Conservation (phyloP, 2,797 vertebrate genomes). For the Dallia pectoralis region DNA sequence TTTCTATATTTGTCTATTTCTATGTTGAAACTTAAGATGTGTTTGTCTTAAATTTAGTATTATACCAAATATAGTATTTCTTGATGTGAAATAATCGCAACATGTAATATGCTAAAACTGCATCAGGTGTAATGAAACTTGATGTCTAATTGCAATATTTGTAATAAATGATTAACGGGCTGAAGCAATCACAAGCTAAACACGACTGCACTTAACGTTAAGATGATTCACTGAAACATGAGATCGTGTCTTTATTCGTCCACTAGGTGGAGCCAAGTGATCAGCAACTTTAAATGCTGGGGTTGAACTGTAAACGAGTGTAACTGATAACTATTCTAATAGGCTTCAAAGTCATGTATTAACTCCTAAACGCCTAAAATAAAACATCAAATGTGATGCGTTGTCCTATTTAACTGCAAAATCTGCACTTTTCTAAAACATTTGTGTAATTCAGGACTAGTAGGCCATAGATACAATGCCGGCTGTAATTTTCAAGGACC, state of each 20-base stretch:
- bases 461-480: too few relatives aligned
- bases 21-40: conserved; percentile 5
- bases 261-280: conserved; percentile 53
- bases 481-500: too few relatives aligned
- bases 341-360: background rate
- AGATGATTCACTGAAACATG: conserved; percentile 34
- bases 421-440: too few relatives aligned
- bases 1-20: conserved; percentile 10
- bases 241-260: background rate
- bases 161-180: conserved; percentile 24
- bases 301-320: background rate
- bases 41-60: conserved; percentile 18
- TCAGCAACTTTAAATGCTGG: conserved; percentile 9
- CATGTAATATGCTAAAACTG: background rate
- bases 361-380: background rate
- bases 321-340: background rate
- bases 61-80: conserved; percentile 34
- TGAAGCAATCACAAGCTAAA: background rate
- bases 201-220: conserved; percentile 39
- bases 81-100: conserved; percentile 1
- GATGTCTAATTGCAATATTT: conserved; percentile 21
- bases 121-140: conserved; percentile 4
- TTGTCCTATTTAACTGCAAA: too few relatives aligned
- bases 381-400: too few relatives aligned
- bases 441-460: too few relatives aligned